Base-by-base conservation (phyloP, 2,888 invertebrate species). In the Drosophila yooni region DNA sequence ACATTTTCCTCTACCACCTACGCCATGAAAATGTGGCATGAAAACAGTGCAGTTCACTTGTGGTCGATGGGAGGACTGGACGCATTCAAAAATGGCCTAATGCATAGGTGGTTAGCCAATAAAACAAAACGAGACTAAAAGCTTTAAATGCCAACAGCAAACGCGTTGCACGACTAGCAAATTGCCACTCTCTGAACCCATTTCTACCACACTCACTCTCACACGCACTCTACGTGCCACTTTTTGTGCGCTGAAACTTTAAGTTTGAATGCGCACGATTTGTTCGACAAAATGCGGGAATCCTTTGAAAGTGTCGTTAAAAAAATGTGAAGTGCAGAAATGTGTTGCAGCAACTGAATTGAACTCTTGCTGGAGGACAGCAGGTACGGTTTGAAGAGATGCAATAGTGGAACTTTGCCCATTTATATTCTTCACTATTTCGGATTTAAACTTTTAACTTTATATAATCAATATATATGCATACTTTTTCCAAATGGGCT, bases 221-320 rank as follows among this genome's bases (percentile, higher is more conserved):
- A 27, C 6, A n/a, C 15, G 31, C 21, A 18, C 5, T 6, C 15
- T 25, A 31, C 34, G 36, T 50, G 10, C 36, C 57, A 34, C 21
- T 51, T 60, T 53, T 43, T 59, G 43, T 46, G 56, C 46, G 57
- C 50, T 74, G 61, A 74, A 71, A 70, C 59, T 73, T 72, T 85
- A 77, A 88, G 81, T 83, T 81, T 88, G 73, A 63, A 68, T 63
- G 21, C 58, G n/a, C 74, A 77, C 83, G 70, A 86, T 86, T 81
- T 70, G 66, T 76, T 50, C 56, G 34, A 70, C 65, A 62, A 79
- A 78, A 64, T 67, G 74, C 74, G 66, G 64, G 36, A 64, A 65
- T 65, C 59, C 65, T 38, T 25, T 48, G 64, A 29, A 64, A 62
- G 58, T 64, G 60, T 29, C 36, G 54, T 21, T 38, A n/a, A 29